Conservation (phyloP, 2,113 vertebrate species). For the Sorex fumeus region DNA sequence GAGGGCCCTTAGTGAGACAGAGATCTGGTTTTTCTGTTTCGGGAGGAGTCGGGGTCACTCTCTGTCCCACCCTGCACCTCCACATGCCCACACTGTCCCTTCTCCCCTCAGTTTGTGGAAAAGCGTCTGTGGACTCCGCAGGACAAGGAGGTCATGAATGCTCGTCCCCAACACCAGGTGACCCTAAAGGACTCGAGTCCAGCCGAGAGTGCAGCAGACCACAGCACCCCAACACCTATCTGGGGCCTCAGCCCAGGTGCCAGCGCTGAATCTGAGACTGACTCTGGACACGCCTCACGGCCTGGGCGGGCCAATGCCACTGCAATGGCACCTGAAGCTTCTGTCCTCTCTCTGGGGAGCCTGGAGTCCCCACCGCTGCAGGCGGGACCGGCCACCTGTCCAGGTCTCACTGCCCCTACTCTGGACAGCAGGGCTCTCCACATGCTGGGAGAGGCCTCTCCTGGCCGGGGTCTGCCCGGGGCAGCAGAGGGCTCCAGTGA, state of each 20-base stretch:
- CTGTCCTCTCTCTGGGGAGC: not conserved
- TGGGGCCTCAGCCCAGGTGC: too few species aligned
- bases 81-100: not conserved
- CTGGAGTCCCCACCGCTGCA: not conserved
- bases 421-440: not conserved
- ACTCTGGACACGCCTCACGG: not conserved
- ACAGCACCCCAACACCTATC: not conserved
- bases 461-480: accelerated
- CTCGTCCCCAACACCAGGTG: not conserved
- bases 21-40: not conserved
- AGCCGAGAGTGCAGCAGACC: not conserved
- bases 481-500: not conserved
- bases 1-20: not conserved
- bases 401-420: not conserved
- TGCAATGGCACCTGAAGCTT: not conserved
- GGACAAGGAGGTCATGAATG: not conserved
- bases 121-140: conserved; percentile 39
- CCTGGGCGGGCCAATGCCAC: accelerated
- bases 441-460: not conserved
- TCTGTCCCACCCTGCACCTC: too few species aligned
- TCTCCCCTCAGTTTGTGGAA: conserved; percentile 64
- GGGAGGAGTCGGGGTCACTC: not conserved
- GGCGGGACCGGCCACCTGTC: not conserved
- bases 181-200: not conserved
- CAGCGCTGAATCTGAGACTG: not conserved